phyloP scores from a whole-genome alignment of 2,888 invertebrate genomes.

The Cybosia mesomella region DNA sequence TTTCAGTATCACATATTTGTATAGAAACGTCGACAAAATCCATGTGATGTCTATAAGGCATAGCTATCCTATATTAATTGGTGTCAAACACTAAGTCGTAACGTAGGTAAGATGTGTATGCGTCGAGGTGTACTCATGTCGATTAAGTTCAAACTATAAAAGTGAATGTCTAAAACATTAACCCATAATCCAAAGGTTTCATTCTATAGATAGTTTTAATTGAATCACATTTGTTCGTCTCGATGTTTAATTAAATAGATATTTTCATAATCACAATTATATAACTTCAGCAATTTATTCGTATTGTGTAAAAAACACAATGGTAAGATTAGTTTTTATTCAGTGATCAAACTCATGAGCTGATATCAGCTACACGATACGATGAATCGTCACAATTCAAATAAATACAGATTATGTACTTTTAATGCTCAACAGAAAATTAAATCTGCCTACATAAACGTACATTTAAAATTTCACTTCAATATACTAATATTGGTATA shows the following conservation, averaged over 20 bases:
- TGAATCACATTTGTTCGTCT: conserved; percentile 42
- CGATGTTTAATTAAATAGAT: conserved; percentile 42
- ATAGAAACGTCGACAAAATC: conserved; percentile 19
- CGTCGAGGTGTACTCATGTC: conserved; percentile 39
- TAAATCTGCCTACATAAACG: background rate
- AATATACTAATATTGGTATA: no score
- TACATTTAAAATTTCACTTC: background rate
- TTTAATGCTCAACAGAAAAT: background rate
- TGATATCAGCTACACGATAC: background rate
- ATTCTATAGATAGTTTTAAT: background rate
- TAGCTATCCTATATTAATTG: conserved; percentile 58
- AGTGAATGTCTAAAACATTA: background rate
- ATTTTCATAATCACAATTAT: conserved; percentile 60
- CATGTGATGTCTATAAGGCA: conserved; percentile 50
- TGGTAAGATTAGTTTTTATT: conserved; percentile 2
- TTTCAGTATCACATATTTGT: conserved; percentile 35
- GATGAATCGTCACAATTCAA: background rate
- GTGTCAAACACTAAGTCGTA: conserved; percentile 64
- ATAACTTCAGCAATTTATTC: conserved; percentile 39
- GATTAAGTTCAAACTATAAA: conserved; percentile 5
- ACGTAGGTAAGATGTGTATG: conserved; percentile 27
- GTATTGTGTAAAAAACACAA: conserved; percentile 12
- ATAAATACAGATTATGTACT: background rate
- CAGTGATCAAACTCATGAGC: background rate
- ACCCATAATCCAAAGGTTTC: background rate